Base-by-base conservation (phyloP, 2,888 invertebrate genomes). In the Cyclophora punctaria region DNA sequence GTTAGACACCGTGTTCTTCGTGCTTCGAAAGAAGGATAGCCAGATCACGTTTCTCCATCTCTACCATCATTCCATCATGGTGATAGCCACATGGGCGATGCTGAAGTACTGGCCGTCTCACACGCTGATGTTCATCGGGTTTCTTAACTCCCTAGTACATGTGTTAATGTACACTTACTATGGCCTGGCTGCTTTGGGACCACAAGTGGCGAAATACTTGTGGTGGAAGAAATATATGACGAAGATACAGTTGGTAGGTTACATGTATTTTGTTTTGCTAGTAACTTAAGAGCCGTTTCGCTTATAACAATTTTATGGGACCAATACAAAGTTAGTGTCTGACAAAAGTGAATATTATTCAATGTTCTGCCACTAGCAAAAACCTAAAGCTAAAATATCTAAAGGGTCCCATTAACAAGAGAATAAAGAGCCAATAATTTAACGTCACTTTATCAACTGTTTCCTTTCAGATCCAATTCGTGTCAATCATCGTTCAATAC, bases 171-270 rank as follows among this genome's bases (percentile, higher is more conserved):
- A 96, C 71, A 86, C 91, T 0, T 96, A 96, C 69, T 96, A 96
- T 64, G 91, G 94, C 43, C 75, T 95, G 69, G 89, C 95, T 0
- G 94, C 94, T 0, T 78, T 95, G 54, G 96, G 95, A 7, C 95
- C 95, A 0, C 75, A 90, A 35, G 92, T 92, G 58, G 91, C 92
- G 53, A 93, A 93, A 67, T 95, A 93, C 73, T 81, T 96, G 46
- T 94, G 94, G 91, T 96, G 95, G 95, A 96, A 96, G 76, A 94
- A 93, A 63, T 93, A 95, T 71, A 92, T 96, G 84, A 96, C 96
- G 0, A 90, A 89, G 54, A 89, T 96, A 64, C 96, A 96, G 78
- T 80, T 96, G 89, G 95, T 94, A 74, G 89, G 85, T 75, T 5
- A 7, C 37, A 3, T 45, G 41, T 20, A 20, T 20, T 20, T 20